phyloP scores from a whole-genome alignment of 2,113 vertebrate species.

The Aix galericulata region DNA sequence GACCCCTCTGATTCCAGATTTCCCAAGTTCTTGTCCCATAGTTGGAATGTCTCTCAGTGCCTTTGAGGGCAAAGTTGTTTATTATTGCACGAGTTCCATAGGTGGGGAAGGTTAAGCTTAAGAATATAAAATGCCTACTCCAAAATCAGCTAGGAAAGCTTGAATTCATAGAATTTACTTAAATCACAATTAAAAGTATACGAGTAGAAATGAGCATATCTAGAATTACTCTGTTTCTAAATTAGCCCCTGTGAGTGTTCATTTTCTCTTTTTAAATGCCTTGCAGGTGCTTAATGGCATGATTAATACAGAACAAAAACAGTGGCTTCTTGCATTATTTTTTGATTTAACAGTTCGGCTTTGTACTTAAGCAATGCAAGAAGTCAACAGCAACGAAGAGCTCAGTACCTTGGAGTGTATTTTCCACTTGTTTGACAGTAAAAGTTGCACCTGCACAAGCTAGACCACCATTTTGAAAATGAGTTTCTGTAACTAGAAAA shows the following conservation, averaged over 20 bases:
- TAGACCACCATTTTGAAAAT: background rate
- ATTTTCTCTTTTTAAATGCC: background rate
- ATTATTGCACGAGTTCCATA: background rate
- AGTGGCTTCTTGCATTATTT: background rate
- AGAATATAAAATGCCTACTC: background rate
- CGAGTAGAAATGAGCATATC: background rate
- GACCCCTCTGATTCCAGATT: background rate
- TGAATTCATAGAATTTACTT: background rate
- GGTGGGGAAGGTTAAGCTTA: background rate
- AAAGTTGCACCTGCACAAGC: background rate
- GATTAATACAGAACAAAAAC: background rate
- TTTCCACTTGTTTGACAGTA: background rate
- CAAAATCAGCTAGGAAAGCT: background rate
- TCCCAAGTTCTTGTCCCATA: background rate
- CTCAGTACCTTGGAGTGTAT: background rate
- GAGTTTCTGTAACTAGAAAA: background rate
- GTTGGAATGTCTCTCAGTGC: background rate
- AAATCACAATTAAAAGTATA: background rate
- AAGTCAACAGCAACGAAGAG: background rate
- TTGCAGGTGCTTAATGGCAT: background rate
- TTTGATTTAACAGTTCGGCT: background rate
- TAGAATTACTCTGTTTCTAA: background rate
- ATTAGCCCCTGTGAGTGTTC: background rate
- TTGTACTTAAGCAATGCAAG: background rate
- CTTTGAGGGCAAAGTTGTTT: background rate